Base-by-base conservation (phyloP, 2,888 invertebrate species). In the Micoletzkya japonica region DNA sequence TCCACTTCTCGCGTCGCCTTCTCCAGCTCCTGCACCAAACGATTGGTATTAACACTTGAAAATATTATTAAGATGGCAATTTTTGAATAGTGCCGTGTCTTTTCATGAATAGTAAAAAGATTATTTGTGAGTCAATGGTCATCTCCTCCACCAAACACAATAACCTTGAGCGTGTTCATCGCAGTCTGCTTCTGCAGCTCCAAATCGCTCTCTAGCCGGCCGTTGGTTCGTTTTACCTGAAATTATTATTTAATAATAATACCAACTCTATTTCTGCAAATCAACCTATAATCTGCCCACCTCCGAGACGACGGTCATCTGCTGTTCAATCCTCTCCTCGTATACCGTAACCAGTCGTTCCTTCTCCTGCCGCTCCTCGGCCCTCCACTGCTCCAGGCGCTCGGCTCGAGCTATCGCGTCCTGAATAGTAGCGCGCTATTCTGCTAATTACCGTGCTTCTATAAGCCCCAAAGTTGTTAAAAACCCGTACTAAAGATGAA, bases 141-240 rank as follows among this genome's bases (percentile, higher is more conserved):
- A n/a, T n/a, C n/a, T n/a, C n/a, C n/a, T n/a, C n/a, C n/a, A n/a
- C n/a, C n/a, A n/a, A n/a, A n/a, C n/a, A n/a, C n/a, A 57, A 59
- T 34, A 32, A 72, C 72, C 64, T 58, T 64, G 1, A 58, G 37
- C 28, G 72, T 66, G 10, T 52, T 28, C 17, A 44, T 28, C 6
- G 72, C 70, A n/a, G 72, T 70, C 58, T 75, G 68, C 49, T 77
- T 79, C 64, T 79, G 79, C 57, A 76, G 74, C 36, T 79, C 79
- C 44, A 79, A 70, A 14, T 76, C 73, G 69, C 73, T 71, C 50
- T 76, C 74, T 59, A 79, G 61, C n/a, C 72, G 70, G 20, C 73
- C 77, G 59, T 76, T 79, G 1, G 70, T 71, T 26, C 66, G 68
- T n/a, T 68, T 61, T n/a, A n/a, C n/a, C n/a, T n/a, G 30, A 72